Base-by-base conservation (phyloP, 2,113 vertebrate genomes). In the Siniperca knerii region DNA sequence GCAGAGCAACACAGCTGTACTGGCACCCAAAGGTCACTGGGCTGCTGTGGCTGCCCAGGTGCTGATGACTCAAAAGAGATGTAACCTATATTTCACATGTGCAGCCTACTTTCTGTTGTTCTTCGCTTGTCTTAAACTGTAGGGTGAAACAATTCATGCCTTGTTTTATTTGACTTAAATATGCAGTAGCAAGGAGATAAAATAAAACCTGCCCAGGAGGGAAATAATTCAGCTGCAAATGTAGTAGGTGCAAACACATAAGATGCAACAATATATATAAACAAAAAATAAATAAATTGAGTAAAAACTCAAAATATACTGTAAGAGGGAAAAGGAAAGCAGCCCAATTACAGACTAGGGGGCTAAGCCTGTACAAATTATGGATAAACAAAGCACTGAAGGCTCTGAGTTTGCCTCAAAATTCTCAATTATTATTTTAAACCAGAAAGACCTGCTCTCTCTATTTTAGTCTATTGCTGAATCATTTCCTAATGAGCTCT, bases 401-500 rank as follows among this genome's bases (percentile, higher is more conserved):
- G 67, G 46, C 33, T 82, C 46, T 12, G 61, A 57, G 62, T 84
- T 87, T 66, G 61, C 71, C 62, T 90, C 66, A 35, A 79, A 88
- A 78, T 66, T 73, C 58, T 52, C 69, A 58, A 57, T 92, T 85
- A 86, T 89, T 79, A 67, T 91, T 84, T 83, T 79, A 80, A 80
- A 75, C 58, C 80, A 57, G 66, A 79, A 79, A 86, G 73, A 89
- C 71, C 66, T 80, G 64, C 86, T 86, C 77, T 78, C 74, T 79
- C 21, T 8, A 74, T 75, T 85, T 77, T 12, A 44, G 55, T 76
- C 86, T 80, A 65, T 85, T 5, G 35, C 84, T 75, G 72, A 87
- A 86, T 85, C 61, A 55, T 88, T 86, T 89, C 77, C 78, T 90
- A 93, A 94, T 88, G 88, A 92, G 89, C 87, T 87, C 58, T 12